These are phyloP conservation scores for Patella depressa DNA, from an alignment of 2,888 invertebrate species.

Conservation along the genomic window DNA sequence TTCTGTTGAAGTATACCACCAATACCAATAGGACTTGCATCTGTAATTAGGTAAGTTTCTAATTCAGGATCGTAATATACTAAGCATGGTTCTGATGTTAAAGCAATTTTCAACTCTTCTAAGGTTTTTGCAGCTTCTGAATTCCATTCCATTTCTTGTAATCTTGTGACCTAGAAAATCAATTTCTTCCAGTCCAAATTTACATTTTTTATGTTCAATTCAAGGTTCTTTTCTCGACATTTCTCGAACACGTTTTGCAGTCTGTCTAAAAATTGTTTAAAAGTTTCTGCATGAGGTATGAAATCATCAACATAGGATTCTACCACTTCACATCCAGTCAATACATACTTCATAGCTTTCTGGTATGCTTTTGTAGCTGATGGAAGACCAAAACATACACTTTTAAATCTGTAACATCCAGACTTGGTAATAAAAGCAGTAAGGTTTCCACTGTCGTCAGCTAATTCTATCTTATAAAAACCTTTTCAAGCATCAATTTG, in stretches of 20 bases:
- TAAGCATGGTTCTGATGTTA: slow-evolving; percentile 35
- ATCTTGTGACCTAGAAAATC: neutral
- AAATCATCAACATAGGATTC: neutral
- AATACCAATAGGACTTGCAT: slow-evolving; percentile 49
- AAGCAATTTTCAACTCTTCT: slow-evolving; percentile 38
- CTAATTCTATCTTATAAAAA: neutral
- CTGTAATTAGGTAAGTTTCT: slow-evolving; percentile 44
- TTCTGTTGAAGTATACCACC: slow-evolving; percentile 44
- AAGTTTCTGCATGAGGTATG: neutral
- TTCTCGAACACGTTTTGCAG: neutral
- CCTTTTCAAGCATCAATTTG: neutral
- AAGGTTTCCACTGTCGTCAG: neutral
- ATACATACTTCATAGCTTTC: neutral
- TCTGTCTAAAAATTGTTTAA: neutral
- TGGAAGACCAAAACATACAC: no score
- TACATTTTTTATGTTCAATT: no score
- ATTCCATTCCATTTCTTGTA: slow-evolving; percentile 31
- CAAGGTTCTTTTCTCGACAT: neutral
- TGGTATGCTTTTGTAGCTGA: neutral
- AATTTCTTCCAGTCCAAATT: neutral
- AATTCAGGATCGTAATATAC: slow-evolving; percentile 40
- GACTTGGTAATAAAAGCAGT: no score
- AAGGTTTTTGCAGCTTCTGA: slow-evolving; percentile 31
- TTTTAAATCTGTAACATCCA: no score
- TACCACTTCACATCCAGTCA: neutral